Percentiles rank a stretch among this genome's conserved stretches.
These are phyloP conservation scores for Pempheris klunzingeri DNA, from an alignment of 2,797 vertebrate species.

Conservation along the genomic window DNA sequence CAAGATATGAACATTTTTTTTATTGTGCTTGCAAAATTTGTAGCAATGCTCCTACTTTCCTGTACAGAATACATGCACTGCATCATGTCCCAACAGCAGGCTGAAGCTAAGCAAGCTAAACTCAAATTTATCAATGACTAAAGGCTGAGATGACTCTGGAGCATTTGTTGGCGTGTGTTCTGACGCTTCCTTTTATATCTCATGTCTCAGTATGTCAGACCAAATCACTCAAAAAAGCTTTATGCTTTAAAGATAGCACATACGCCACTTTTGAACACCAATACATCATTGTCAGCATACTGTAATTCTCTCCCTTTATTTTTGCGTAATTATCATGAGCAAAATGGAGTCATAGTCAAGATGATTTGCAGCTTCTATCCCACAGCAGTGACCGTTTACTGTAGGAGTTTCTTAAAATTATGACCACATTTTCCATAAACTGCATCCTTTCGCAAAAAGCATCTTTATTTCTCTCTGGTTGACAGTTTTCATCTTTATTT, in stretches of 20 bases:
- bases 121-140: constrained; percentile 2
- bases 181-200: not conserved
- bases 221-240: not conserved
- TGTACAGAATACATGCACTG: constrained; percentile 1
- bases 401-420: constrained; percentile 30
- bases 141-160: not conserved
- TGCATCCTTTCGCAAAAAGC: constrained; percentile 25
- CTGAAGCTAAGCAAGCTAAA: not conserved
- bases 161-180: constrained; percentile 2
- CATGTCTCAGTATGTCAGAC: not conserved
- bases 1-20: constrained; percentile 4
- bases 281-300: not conserved
- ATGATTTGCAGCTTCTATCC: constrained; percentile 41
- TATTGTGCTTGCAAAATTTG: constrained; percentile 3
- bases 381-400: constrained; percentile 22
- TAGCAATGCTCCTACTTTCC: constrained; percentile 28
- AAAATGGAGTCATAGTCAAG: constrained; percentile 17
- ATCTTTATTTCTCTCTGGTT: constrained; percentile 44
- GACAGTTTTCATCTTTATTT: constrained; percentile 38
- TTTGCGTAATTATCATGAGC: constrained; percentile 7
- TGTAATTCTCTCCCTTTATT: constrained; percentile 2
- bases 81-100: not conserved
- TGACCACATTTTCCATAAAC: constrained; percentile 55
- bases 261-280: not conserved
- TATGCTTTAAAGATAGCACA: not conserved